These are phyloP conservation scores for Cuniculus paca DNA, from an alignment of 2,797 vertebrate species.

Conservation along the genomic window DNA sequence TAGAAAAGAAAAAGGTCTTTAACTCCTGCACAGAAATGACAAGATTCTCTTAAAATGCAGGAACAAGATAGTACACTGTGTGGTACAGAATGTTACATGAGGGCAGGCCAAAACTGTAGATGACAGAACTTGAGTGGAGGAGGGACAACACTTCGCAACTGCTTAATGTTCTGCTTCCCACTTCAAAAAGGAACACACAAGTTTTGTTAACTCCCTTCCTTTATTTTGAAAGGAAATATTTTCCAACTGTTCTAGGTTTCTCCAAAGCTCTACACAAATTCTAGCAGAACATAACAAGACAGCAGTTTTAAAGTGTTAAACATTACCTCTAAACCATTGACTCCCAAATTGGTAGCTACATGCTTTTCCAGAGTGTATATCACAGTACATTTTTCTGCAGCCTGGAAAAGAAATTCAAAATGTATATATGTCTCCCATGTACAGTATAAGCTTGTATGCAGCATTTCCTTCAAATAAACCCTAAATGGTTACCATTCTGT, in stretches of 20 bases:
- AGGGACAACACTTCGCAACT: not conserved
- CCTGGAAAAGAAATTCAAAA: not conserved
- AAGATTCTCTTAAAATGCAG: not conserved
- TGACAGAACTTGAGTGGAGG: not conserved
- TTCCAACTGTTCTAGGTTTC: conserved; percentile 38
- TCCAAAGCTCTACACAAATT: not conserved
- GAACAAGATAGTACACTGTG: not conserved
- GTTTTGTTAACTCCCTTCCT: not conserved
- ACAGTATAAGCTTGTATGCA: not conserved
- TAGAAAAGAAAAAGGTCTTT: not conserved
- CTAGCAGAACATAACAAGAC: not conserved
- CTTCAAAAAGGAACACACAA: not conserved
- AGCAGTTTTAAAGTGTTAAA: not conserved
- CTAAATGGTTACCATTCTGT: not conserved
- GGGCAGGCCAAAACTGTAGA: not conserved
- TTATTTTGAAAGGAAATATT: conserved; percentile 40
- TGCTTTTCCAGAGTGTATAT: not conserved
- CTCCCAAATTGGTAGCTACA: not conserved
- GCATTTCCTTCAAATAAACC: not conserved
- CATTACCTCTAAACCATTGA: not conserved
- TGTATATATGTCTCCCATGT: conserved; percentile 27
- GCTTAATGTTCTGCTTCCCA: not conserved
- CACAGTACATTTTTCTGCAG: conserved; percentile 1
- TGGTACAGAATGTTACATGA: not conserved
- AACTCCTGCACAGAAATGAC: not conserved